Evolutionary conservation across 2,797 vertebrate species (phyloP).

Genomic region (Champsocephalus gunnari): DNA sequence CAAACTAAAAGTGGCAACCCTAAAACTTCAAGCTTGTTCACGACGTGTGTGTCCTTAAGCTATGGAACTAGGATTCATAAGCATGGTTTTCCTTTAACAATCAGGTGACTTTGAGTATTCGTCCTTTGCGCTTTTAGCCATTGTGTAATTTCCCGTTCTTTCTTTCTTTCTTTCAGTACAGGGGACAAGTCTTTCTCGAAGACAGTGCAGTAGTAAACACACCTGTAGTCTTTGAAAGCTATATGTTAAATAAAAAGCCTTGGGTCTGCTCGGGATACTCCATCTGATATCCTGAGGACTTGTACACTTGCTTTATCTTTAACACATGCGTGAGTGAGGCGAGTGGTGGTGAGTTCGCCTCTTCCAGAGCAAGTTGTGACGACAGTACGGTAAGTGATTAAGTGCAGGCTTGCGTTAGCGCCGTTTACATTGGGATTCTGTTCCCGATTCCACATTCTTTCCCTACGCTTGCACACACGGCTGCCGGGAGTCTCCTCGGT

Average conservation of each 20-base stretch:
- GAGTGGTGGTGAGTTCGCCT: slow-evolving; percentile 29
- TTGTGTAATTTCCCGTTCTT: neutral
- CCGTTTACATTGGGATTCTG: slow-evolving; percentile 34
- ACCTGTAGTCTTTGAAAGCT: neutral
- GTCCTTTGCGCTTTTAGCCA: too few species aligned
- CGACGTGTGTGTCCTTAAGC: neutral
- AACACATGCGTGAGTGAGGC: slow-evolving; percentile 6
- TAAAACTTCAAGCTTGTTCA: neutral
- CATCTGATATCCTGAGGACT: slow-evolving; percentile 8
- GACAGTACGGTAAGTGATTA: slow-evolving; percentile 41
- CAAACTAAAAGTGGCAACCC: neutral
- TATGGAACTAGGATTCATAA: too few species aligned
- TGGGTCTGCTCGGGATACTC: slow-evolving; percentile 24
- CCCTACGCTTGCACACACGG: slow-evolving; percentile 10
- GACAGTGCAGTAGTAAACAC: neutral
- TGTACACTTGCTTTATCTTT: slow-evolving; percentile 22
- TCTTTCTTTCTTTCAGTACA: neutral
- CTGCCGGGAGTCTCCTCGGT: neutral
- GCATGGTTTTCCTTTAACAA: too few species aligned
- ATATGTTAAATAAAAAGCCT: neutral
- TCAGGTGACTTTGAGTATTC: too few species aligned
- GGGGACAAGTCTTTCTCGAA: neutral
- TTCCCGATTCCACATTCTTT: slow-evolving; percentile 20
- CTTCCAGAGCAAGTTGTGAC: slow-evolving; percentile 34
- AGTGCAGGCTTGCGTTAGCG: slow-evolving; percentile 16